These are phyloP conservation scores for Lynx canadensis DNA, from an alignment of 2,113 vertebrate genomes.

Conservation along the genomic window DNA sequence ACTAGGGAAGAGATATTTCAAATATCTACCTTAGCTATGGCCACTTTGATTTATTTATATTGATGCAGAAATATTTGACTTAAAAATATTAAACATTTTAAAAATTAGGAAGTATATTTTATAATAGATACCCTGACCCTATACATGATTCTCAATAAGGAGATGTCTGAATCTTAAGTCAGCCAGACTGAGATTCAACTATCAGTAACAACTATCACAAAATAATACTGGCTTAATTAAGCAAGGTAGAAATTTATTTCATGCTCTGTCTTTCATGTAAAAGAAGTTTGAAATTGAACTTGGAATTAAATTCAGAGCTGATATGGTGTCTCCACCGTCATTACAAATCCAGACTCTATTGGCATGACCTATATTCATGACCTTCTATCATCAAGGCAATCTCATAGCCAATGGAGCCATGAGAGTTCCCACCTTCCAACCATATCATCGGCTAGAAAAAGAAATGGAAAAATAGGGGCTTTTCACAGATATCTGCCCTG, in stretches of 20 bases:
- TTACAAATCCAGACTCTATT: not conserved
- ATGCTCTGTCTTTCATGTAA: not conserved
- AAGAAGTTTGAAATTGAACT: not conserved
- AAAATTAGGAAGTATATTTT: not conserved
- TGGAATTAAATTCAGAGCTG: not conserved
- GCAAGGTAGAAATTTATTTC: not conserved
- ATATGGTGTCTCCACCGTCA: not conserved
- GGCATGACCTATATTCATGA: not conserved
- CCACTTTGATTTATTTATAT: not conserved
- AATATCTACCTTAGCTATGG: not conserved
- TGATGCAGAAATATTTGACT: not conserved
- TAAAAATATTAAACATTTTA: not conserved
- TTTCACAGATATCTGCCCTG: not conserved
- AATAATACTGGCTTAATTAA: not conserved
- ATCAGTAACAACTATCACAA: not conserved
- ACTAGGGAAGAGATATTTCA: not conserved
- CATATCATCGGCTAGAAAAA: not conserved
- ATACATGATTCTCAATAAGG: not conserved
- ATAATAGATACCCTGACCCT: not conserved
- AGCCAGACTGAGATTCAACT: not conserved
- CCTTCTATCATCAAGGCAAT: not conserved
- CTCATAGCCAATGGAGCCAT: not conserved
- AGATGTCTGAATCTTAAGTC: not conserved
- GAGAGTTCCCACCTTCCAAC: not conserved
- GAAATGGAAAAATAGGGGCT: not conserved